Evolutionary conservation across 2,113 vertebrate genomes (phyloP).

Genomic region (Mesitornis unicolor): DNA sequence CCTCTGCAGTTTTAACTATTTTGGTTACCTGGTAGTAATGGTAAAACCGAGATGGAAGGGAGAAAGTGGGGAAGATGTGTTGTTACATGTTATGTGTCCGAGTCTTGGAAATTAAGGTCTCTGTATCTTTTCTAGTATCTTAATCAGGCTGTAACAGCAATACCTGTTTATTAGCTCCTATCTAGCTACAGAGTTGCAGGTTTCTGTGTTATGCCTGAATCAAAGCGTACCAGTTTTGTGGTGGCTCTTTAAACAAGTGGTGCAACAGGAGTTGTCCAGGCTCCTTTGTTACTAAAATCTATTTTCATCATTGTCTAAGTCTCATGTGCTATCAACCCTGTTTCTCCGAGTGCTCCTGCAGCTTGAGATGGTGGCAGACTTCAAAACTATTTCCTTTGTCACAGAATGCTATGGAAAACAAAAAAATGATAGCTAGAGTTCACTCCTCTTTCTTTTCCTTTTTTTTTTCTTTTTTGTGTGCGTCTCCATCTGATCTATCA

Average conservation of each 20-base stretch:
- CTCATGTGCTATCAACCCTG: neutral
- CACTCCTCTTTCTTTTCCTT: neutral
- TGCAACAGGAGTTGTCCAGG: neutral
- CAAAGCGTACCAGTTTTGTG: neutral
- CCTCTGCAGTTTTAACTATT: neutral
- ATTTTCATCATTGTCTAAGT: neutral
- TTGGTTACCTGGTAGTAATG: neutral
- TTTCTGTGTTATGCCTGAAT: neutral
- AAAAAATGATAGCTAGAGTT: neutral
- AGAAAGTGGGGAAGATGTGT: neutral
- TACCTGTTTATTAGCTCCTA: rapidly evolving
- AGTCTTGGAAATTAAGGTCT: neutral
- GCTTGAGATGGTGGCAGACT: neutral
- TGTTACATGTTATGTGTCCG: neutral
- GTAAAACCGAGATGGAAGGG: neutral
- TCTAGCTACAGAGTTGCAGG: neutral
- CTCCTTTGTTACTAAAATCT: neutral
- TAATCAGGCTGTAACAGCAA: neutral
- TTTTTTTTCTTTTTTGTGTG: neutral
- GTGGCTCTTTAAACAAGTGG: neutral
- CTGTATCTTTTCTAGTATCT: neutral
- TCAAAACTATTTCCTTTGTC: neutral
- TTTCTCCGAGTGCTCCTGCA: neutral
- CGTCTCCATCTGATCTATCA: neutral
- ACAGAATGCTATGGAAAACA: neutral